phyloP scores from a whole-genome alignment of 2,888 invertebrate species.

The Macaria liturata region DNA sequence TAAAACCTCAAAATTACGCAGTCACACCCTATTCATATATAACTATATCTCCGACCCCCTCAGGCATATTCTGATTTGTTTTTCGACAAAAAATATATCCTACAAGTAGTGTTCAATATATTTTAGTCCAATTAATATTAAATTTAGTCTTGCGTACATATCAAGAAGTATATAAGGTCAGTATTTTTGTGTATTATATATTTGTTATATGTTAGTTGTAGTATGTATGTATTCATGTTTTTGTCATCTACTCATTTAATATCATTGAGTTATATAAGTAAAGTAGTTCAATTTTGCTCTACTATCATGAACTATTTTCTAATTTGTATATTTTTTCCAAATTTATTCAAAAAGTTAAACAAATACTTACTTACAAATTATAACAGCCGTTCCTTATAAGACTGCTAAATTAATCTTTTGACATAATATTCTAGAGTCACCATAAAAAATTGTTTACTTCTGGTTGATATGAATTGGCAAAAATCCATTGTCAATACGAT shows the following conservation, averaged over 20 bases:
- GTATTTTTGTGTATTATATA: conserved; percentile 24
- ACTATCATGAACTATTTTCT: too few species aligned
- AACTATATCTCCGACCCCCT: conserved; percentile 61
- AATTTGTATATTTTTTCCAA: too few species aligned
- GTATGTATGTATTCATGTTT: conserved; percentile 18
- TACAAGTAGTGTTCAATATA: conserved; percentile 66
- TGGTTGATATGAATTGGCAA: conserved; percentile 11
- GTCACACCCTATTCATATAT: conserved; percentile 43
- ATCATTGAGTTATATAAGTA: too few species aligned
- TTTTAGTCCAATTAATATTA: conserved; percentile 13
- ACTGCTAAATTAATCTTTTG: too few species aligned
- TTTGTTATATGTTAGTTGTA: conserved; percentile 19
- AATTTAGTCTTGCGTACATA: conserved; percentile 29
- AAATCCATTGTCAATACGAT: conserved; percentile 39
- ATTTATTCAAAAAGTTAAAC: not conserved
- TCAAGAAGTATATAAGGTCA: conserved; percentile 33
- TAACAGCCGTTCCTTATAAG: not conserved
- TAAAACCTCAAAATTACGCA: conserved; percentile 50
- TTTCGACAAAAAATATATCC: conserved; percentile 77
- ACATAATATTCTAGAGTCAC: too few species aligned
- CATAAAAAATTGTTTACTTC: too few species aligned
- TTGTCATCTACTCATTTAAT: conserved; percentile 13
- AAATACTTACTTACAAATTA: not conserved
- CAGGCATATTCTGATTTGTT: conserved; percentile 67
- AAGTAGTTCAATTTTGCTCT: too few species aligned